Percentiles rank a stretch among this genome's conserved stretches.
Evolutionary conservation across 2,888 invertebrate species (phyloP).

Genomic region (Eretmocerus hayati): DNA sequence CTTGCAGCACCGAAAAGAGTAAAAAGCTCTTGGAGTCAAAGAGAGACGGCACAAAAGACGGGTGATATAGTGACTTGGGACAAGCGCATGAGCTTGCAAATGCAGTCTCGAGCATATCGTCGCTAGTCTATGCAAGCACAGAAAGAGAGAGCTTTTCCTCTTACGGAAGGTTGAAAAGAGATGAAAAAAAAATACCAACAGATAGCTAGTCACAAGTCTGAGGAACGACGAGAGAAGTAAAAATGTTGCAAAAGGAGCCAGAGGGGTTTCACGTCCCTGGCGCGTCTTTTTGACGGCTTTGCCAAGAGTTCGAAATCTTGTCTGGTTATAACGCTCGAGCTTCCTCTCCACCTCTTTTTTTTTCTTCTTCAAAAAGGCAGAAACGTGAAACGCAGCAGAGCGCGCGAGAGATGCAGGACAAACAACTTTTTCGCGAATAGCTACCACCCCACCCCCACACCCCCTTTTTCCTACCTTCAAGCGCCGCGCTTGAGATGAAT

Average conservation of each 20-base stretch:
- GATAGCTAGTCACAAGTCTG: not conserved
- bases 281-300: constrained; percentile 33
- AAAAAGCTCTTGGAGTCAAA: not conserved
- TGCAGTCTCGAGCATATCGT: too few relatives aligned
- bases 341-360: constrained; percentile 19
- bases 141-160: constrained; percentile 16
- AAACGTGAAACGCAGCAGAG: too few relatives aligned
- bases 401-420: constrained; percentile 35
- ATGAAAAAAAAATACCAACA: constrained; percentile 4
- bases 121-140: too few relatives aligned
- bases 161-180: constrained; percentile 15
- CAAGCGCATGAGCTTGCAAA: constrained; percentile 16
- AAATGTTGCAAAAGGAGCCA: constrained; percentile 8
- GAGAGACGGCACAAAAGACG: constrained; percentile 12
- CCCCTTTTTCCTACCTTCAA: too few relatives aligned
- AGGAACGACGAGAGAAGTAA: constrained; percentile 6
- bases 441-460: too few relatives aligned
- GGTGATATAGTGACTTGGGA: constrained; percentile 15
- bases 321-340: constrained; percentile 22
- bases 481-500: constrained; percentile 31
- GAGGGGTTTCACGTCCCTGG: constrained; percentile 18
- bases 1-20: not conserved
- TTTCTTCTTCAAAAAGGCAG: not conserved
- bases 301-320: constrained; percentile 40
- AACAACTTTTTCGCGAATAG: constrained; percentile 44